These are phyloP conservation scores for Drosophila bunnanda DNA, from an alignment of 2,888 invertebrate species.

Conservation along the genomic window DNA sequence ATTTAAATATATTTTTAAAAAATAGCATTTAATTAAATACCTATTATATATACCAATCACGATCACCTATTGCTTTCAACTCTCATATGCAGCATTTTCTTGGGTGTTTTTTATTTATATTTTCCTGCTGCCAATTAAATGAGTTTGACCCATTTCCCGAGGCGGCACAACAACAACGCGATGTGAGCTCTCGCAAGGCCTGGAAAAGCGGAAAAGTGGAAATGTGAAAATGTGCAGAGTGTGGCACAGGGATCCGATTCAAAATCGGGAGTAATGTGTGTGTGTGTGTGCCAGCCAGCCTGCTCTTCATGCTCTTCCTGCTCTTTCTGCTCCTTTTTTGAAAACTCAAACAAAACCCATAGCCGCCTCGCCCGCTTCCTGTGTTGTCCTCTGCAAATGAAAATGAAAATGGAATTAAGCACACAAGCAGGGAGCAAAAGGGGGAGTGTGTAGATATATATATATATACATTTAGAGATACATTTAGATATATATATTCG, in stretches of 20 bases:
- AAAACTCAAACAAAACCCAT: constrained; percentile 63
- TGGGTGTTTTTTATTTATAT: neutral
- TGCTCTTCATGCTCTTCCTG: neutral
- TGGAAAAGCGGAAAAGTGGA: constrained; percentile 19
- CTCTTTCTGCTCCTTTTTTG: constrained; percentile 22
- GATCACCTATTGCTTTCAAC: neutral
- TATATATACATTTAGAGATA: constrained; percentile 1
- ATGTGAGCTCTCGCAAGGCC: neutral
- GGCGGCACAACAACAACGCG: neutral
- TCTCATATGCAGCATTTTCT: neutral
- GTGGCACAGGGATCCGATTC: constrained; percentile 12
- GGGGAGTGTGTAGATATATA: neutral
- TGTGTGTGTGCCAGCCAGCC: constrained; percentile 38
- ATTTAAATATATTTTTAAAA: neutral
- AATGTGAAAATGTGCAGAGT: constrained; percentile 14
- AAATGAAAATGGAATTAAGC: constrained; percentile 80
- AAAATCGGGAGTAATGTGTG: constrained; percentile 42
- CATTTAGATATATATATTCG: constrained; percentile 2
- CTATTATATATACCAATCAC: neutral
- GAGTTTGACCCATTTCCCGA: constrained; percentile 59
- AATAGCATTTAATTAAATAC: neutral
- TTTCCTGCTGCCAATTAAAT: constrained; percentile 60
- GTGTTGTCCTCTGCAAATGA: constrained; percentile 52
- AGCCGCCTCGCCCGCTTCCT: constrained; percentile 11
- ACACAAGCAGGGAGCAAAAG: constrained; percentile 37